Base-by-base conservation (phyloP, 1,140 invertebrate species). In the Sycobia sp. region DNA sequence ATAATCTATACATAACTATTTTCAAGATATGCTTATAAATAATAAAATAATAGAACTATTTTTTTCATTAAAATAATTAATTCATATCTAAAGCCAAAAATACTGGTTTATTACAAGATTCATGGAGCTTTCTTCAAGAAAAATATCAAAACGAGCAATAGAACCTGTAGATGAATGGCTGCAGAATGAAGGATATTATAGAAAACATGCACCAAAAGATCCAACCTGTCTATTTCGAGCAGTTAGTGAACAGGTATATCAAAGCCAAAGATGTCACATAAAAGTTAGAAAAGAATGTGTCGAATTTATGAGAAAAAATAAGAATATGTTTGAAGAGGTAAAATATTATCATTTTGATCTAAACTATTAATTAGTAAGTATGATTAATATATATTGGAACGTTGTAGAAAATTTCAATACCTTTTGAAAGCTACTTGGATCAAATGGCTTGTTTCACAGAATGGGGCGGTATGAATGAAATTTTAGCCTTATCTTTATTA, bases 201-300 rank as follows among this genome's bases (percentile, higher is more conserved):
- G 92, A 67, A 95, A 95, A 84, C 87, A 90, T 69, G 88, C 89
- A 44, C 90, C 92, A 39, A 87, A 88, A 69, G 93, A 96, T 83
- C 87, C 90, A 23, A 91, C 89, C 23, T 94, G 91, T 69, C 82
- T 95, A 27, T 96, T 95, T 76, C 84, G 93, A 66, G 90, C 89
- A 14, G 86, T 94, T 25, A 90, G 91, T 18, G 93, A 96, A 82
- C 91, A 94, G 76, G 86, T 94, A 53, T 94, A 89, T 78, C 85
- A 88, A 61, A 92, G 89, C 9, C 92, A 94, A 80, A 82, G 87
- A 68, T 86, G 87, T 76, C 90, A 92, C 71, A 83, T 88, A 60
- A 85, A 85, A 73, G 87, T 94, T 16, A 84, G 92, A 50, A 81
- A 86, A 68, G 86, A 90, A 65, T 91, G 90, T 69, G 83, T 92